These are phyloP conservation scores for Allobates femoralis DNA, from an alignment of 2,797 vertebrate species.

Conservation along the genomic window DNA sequence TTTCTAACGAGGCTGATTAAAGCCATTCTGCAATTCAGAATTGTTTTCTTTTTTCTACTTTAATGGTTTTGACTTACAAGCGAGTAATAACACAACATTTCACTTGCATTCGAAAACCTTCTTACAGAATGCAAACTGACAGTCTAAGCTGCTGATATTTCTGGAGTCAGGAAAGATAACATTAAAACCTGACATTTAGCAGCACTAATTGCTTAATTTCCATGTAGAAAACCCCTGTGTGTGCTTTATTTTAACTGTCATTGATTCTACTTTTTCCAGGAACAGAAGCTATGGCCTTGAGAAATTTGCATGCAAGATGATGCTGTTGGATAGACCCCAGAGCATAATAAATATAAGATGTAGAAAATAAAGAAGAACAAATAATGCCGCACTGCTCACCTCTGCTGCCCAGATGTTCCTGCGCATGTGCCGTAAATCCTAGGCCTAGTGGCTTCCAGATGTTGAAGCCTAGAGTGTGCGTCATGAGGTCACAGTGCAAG, in stretches of 20 bases:
- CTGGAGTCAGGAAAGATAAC: slow-evolving; percentile 55
- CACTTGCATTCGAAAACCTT: slow-evolving; percentile 36
- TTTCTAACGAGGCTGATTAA: slow-evolving; percentile 1
- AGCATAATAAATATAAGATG: too few species aligned
- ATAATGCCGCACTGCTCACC: too few species aligned
- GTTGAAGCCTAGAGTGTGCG: too few species aligned
- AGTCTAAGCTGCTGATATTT: slow-evolving; percentile 51
- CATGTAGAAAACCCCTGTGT: slow-evolving; percentile 59
- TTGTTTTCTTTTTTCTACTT: slow-evolving; percentile 49
- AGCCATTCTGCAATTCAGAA: slow-evolving; percentile 37
- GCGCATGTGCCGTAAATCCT: too few species aligned
- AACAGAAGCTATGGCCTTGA: slow-evolving; percentile 23
- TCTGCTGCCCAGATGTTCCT: too few species aligned
- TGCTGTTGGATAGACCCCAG: too few species aligned
- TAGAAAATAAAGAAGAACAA: too few species aligned
- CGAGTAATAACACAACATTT: slow-evolving; percentile 43
- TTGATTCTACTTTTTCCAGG: slow-evolving; percentile 41
- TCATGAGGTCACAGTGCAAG: too few species aligned
- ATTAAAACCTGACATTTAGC: slow-evolving; percentile 56
- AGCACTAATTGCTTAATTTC: slow-evolving; percentile 61
- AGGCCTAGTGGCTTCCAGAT: too few species aligned
- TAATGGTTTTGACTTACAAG: slow-evolving; percentile 49
- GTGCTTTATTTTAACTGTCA: slow-evolving; percentile 60
- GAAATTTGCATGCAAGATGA: slow-evolving; percentile 38
- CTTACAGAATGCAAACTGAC: slow-evolving; percentile 45